These are phyloP conservation scores for Orientallactaga bullata DNA, from an alignment of 2,113 vertebrate genomes.

Conservation along the genomic window DNA sequence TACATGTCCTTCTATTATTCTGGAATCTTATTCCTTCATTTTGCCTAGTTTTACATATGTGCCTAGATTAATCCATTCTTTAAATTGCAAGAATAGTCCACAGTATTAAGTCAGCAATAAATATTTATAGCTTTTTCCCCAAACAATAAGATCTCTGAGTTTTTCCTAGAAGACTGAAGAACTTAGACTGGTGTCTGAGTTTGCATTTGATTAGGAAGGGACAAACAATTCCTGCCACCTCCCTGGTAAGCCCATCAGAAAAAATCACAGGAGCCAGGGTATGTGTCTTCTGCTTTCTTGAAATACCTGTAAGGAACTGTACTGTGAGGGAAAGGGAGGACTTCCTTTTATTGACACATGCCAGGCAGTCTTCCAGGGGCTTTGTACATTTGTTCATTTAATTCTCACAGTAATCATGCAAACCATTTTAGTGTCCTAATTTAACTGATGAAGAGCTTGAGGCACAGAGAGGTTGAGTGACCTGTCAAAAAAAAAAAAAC, in stretches of 20 bases:
- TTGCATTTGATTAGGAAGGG: conserved; percentile 1
- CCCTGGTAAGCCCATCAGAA: background rate
- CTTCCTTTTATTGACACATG: background rate
- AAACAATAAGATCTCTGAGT: conserved; percentile 16
- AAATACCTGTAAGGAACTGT: rapidly evolving
- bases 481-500: too few relatives aligned
- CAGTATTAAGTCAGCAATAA: conserved; percentile 16
- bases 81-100: conserved; percentile 11
- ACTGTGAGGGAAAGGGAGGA: too few relatives aligned
- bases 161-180: background rate
- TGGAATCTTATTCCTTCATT: conserved; percentile 1
- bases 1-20: background rate
- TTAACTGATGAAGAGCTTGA: background rate
- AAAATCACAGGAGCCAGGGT: background rate
- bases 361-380: background rate
- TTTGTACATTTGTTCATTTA: background rate
- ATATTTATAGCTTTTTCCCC: conserved; percentile 43
- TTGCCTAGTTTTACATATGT: background rate
- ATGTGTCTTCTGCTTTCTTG: background rate
- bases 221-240: background rate
- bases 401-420: background rate
- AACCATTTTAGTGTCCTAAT: background rate
- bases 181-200: background rate
- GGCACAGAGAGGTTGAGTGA: background rate
- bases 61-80: background rate